Base-by-base conservation (phyloP, 2,113 vertebrate species). In the Pelusios castaneus region DNA sequence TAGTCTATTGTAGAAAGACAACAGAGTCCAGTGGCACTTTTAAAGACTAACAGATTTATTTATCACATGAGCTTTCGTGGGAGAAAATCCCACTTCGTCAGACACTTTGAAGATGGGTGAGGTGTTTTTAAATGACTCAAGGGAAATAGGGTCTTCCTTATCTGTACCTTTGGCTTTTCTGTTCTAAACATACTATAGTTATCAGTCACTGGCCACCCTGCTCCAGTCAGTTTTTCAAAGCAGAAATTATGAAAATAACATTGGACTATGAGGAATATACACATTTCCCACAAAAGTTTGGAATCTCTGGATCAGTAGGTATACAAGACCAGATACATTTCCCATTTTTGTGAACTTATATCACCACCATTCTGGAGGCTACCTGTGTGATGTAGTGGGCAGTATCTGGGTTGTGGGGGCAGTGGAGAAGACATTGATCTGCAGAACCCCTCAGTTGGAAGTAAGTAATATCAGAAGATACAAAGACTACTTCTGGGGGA, bases 271-370 rank as follows among this genome's bases (percentile, higher is more conserved):
- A 60, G 58, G 13, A 60, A 60, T 12, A 60, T 60, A 60, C 31
- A 29, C 58, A 13, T 60, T 60, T 31, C 29, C 31, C 31, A 63
- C 31, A 63, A 63, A 63, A 34, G 29, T 29, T 34, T 63, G 58
- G 14, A 63, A 34, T 13, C 58, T 63, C 58, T 63, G 29, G 76
- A 31, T 11, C 5, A 31, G 21, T 14, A 75, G 58, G 45, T 24
- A 1, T 13, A 27, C 41, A 89, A 84, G 29, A 60, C 58, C 14
- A 34, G 58, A 34, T 14, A 60, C 24, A 60, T 34, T 73, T 34
- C n/a, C 3, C 51, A 8, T 51, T 70, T n/a, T 49, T 27, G 19
- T 11, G 5, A 1, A 29, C 76, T 78, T 82, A 0, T 45, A 12
- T 13, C 25, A 82, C 51, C 45, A 6, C 41, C n/a, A 79, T 21